A percentile compares a stretch with the other conserved stretches of the same genome.
phyloP scores from a whole-genome alignment of 2,888 invertebrate genomes.

The Perdita meconis region DNA sequence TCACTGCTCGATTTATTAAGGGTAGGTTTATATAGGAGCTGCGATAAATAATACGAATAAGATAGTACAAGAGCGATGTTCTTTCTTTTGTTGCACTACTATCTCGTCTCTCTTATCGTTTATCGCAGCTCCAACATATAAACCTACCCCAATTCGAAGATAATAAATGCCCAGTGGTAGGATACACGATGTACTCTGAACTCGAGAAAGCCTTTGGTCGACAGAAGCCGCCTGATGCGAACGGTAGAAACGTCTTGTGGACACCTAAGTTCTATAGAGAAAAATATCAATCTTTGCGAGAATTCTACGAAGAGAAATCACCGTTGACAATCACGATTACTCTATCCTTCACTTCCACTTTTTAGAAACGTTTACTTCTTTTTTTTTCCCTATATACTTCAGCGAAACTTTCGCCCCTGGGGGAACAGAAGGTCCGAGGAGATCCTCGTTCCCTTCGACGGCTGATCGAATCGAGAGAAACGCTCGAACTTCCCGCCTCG shows the following conservation, averaged over 20 bases:
- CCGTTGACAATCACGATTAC: conserved; percentile 19
- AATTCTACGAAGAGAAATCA: conserved; percentile 20
- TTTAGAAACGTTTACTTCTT: background rate
- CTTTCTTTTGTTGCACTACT: no score
- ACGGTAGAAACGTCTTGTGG: conserved; percentile 18
- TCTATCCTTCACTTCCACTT: background rate
- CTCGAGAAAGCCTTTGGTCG: conserved; percentile 30
- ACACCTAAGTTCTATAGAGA: conserved; percentile 26
- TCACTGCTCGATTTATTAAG: conserved; percentile 47
- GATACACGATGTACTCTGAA: conserved; percentile 31
- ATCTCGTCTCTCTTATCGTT: no score
- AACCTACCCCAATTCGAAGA: conserved; percentile 65
- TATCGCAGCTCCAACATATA: no score
- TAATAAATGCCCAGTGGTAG: conserved; percentile 73
- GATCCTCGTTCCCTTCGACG: background rate
- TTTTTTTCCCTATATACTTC: background rate
- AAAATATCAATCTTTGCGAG: conserved; percentile 42
- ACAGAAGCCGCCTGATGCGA: conserved; percentile 33
- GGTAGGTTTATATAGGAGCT: no score
- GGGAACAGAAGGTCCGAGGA: background rate
- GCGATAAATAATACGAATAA: no score
- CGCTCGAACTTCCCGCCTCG: conserved; percentile 20
- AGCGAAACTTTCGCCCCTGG: background rate
- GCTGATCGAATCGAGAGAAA: conserved; percentile 15
- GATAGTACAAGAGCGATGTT: no score